Conservation (phyloP, 37 sponge, comb jelly and placozoan species). For the Haliclona indistincta region DNA sequence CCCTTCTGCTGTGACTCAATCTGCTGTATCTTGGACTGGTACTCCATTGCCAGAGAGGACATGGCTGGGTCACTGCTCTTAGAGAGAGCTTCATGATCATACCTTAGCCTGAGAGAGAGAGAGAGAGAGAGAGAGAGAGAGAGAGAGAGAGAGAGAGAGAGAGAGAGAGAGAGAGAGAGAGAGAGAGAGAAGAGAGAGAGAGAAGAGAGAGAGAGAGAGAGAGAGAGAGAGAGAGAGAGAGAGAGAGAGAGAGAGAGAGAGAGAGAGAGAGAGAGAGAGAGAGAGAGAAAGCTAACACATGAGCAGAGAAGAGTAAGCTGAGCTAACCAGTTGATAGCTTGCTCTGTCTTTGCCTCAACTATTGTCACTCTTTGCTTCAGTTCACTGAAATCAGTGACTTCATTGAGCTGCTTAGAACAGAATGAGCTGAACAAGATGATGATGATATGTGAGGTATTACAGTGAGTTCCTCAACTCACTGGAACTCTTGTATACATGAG, state of each 20-base stretch:
- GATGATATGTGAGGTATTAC: background rate
- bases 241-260: conserved; percentile 27
- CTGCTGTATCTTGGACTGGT: too few species aligned
- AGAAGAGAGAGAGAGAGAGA: background rate
- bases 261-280: conserved; percentile 25
- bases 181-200: background rate
- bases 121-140: background rate
- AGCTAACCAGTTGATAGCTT: background rate
- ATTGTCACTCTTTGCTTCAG: conserved; percentile 12
- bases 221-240: conserved; percentile 23
- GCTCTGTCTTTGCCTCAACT: background rate
- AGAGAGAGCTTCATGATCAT: too few species aligned
- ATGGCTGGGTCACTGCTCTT: too few species aligned
- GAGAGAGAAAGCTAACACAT: background rate
- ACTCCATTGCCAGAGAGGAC: too few species aligned
- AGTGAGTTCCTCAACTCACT: conserved; percentile 4
- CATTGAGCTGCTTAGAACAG: conserved; percentile 5
- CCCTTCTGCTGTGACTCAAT: too few species aligned
- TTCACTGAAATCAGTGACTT: too few species aligned
- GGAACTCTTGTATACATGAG: conserved; percentile 41
- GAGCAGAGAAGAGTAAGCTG: background rate
- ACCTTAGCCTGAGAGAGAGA: too few species aligned
- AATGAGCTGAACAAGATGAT: background rate
- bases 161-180: conserved; percentile 8
- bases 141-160: conserved; percentile 8